These are phyloP conservation scores for Drosophila recens DNA, from an alignment of 2,888 invertebrate species.

Conservation along the genomic window DNA sequence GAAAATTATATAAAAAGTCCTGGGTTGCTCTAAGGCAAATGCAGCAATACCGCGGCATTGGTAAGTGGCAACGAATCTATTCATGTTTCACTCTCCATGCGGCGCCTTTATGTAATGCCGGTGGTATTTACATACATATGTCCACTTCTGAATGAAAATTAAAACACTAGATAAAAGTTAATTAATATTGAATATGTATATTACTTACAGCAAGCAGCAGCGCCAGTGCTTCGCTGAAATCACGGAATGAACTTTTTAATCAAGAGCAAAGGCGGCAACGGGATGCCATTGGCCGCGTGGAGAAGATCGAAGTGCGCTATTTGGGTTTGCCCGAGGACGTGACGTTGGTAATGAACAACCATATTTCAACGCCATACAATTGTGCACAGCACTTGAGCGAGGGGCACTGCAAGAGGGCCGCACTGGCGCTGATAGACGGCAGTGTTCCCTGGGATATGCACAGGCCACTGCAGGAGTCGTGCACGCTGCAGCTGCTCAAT, in stretches of 20 bases:
- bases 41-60: conserved; percentile 54
- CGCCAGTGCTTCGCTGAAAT: conserved; percentile 79
- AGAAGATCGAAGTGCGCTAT: conserved; percentile 95
- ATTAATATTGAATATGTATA: background rate
- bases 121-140: background rate
- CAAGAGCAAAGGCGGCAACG: conserved; percentile 91
- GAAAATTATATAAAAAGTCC: conserved; percentile 56
- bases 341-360: conserved; percentile 94
- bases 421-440: conserved; percentile 92
- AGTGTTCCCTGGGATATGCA: conserved; percentile 96
- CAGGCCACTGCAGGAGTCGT: conserved; percentile 90
- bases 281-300: conserved; percentile 92
- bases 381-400: conserved; percentile 95
- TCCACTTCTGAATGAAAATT: background rate
- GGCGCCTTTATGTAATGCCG: conserved; percentile 61
- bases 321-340: conserved; percentile 90
- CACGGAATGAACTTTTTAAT: conserved; percentile 90
- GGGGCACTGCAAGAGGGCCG: conserved; percentile 89
- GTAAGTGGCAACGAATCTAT: conserved; percentile 28
- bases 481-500: conserved; percentile 87
- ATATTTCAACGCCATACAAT: conserved; percentile 95
- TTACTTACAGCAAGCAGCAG: conserved; percentile 41
- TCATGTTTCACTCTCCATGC: conserved; percentile 3
- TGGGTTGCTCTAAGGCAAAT: conserved; percentile 52
- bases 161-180: background rate